Conservation (phyloP, 2,888 invertebrate species). For the Drosophila bunnanda region DNA sequence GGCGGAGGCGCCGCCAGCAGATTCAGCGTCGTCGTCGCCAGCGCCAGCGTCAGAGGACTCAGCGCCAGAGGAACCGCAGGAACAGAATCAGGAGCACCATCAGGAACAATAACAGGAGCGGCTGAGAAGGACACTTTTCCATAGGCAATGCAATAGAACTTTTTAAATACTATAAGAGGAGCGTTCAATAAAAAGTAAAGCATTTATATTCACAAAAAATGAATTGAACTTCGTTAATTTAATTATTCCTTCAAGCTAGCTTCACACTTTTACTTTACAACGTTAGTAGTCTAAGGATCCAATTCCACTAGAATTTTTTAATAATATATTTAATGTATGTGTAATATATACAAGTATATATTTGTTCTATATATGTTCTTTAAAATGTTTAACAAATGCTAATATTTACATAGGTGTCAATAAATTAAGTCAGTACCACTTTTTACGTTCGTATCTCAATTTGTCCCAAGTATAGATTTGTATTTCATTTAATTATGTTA, state of each 20-base stretch:
- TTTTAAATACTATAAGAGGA: rapidly evolving
- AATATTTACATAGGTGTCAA: not conserved
- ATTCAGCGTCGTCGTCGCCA: slow-evolving; percentile 24
- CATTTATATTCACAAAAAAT: too few species aligned
- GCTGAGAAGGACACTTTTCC: not conserved
- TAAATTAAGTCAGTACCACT: not conserved
- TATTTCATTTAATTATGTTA: too few species aligned
- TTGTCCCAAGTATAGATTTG: too few species aligned
- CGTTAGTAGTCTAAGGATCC: too few species aligned
- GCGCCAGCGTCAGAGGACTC: slow-evolving; percentile 13
- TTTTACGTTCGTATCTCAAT: not conserved
- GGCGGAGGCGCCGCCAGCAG: slow-evolving; percentile 7
- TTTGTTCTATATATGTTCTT: too few species aligned
- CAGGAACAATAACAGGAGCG: slow-evolving; percentile 18
- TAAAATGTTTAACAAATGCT: too few species aligned
- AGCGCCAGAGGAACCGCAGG: slow-evolving; percentile 33
- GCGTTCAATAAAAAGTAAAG: not conserved
- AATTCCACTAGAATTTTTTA: too few species aligned
- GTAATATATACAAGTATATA: too few species aligned
- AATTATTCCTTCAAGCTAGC: too few species aligned
- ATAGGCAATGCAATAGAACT: not conserved
- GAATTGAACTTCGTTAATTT: too few species aligned
- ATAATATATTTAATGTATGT: too few species aligned
- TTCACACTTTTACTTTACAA: too few species aligned
- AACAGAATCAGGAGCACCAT: slow-evolving; percentile 17